A percentile compares a stretch with the other conserved stretches of the same genome.
These are phyloP conservation scores for Hydrozoanthus tunicans DNA, from an alignment of 64 coral and sea anemone genomes.

Conservation along the genomic window DNA sequence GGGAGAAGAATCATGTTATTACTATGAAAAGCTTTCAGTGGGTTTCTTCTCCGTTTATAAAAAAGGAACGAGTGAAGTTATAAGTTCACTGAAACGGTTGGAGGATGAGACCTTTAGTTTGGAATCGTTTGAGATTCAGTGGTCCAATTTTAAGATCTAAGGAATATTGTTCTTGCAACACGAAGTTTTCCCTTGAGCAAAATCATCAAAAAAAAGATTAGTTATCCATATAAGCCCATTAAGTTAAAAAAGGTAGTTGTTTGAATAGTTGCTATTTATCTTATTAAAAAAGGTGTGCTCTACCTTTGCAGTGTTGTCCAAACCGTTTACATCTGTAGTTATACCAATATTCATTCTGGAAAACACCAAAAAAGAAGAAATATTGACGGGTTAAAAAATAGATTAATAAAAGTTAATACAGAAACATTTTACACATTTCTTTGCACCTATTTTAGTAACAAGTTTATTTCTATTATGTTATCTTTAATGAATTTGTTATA, in stretches of 20 bases:
- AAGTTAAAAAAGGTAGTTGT: neutral
- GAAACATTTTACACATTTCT: neutral
- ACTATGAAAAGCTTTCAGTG: neutral
- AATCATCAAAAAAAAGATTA: too few relatives aligned
- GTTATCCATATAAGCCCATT: neutral
- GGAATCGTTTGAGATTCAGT: too few relatives aligned
- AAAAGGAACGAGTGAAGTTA: too few relatives aligned
- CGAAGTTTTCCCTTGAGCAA: too few relatives aligned
- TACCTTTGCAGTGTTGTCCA: neutral
- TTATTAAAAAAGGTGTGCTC: neutral
- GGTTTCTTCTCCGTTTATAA: too few relatives aligned
- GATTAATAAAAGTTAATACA: neutral
- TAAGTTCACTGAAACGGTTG: too few relatives aligned
- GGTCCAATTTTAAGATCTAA: too few relatives aligned
- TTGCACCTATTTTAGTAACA: neutral
- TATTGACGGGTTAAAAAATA: neutral
- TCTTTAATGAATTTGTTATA: too few relatives aligned
- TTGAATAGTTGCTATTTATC: neutral
- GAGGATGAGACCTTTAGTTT: too few relatives aligned
- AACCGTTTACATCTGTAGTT: neutral
- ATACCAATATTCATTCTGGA: neutral
- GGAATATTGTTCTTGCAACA: too few relatives aligned
- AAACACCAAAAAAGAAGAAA: neutral
- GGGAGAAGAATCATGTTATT: neutral
- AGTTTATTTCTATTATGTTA: too few relatives aligned